These are phyloP conservation scores for Cisticola juncidis DNA, from an alignment of 2,113 vertebrate species.

Conservation along the genomic window DNA sequence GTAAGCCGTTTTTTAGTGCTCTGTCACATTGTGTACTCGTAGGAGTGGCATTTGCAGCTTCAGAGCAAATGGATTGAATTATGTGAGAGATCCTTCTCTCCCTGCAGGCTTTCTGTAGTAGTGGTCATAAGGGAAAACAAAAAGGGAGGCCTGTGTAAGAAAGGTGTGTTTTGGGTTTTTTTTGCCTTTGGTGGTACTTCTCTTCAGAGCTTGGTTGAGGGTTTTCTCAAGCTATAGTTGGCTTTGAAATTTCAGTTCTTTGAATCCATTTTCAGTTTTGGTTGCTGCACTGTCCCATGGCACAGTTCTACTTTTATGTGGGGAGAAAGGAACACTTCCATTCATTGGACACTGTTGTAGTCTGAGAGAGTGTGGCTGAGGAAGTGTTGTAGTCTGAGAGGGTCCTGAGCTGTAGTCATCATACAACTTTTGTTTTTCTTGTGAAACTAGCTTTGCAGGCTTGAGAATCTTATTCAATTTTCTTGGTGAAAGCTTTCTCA, in stretches of 20 bases:
- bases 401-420: background rate
- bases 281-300: background rate
- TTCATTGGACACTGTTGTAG: background rate
- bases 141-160: background rate
- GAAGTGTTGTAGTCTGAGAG: background rate
- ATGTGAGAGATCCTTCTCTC: background rate
- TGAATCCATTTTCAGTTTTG: background rate
- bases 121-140: background rate
- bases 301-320: background rate
- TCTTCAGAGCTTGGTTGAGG: background rate
- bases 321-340: background rate
- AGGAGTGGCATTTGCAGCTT: slow-evolving; percentile 5
- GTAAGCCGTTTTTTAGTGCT: slow-evolving; percentile 30
- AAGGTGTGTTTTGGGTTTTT: background rate
- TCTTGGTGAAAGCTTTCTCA: background rate
- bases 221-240: background rate
- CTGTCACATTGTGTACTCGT: background rate
- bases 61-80: background rate
- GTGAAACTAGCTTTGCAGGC: background rate
- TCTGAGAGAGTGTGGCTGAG: background rate
- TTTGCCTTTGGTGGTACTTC: background rate
- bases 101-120: background rate
- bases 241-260: background rate
- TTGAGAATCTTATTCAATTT: background rate
- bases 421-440: background rate